Evolutionary conservation across 2,797 vertebrate species (phyloP).

Genomic region (Alca torda): DNA sequence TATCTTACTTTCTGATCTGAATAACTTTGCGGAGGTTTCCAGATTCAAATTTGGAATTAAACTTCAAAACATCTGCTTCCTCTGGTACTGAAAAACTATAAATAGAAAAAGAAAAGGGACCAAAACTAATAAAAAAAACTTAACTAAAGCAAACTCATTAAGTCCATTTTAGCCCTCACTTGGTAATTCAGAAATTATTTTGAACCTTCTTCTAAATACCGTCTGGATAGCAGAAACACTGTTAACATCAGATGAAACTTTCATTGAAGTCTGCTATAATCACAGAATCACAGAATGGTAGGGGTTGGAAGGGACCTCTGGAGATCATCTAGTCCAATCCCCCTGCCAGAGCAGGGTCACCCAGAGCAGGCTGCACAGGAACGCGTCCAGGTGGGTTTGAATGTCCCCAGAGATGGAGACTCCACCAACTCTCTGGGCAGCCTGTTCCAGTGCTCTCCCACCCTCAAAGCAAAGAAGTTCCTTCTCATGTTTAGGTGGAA

Average conservation of each 20-base stretch:
- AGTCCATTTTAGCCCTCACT: background rate
- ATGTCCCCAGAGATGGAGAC: too few species aligned
- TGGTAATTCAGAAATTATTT: background rate
- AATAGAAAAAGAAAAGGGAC: slow-evolving; percentile 36
- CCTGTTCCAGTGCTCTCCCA: too few species aligned
- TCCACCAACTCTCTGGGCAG: too few species aligned
- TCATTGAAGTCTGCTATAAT: background rate
- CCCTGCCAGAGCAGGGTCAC: too few species aligned
- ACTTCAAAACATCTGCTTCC: slow-evolving; percentile 89
- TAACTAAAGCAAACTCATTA: background rate
- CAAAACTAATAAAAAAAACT: background rate
- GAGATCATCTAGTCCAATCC: too few species aligned
- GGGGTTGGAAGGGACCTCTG: too few species aligned
- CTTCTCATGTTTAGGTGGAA: too few species aligned
- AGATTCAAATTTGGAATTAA: slow-evolving; percentile 98
- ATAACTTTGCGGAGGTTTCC: slow-evolving; percentile 96
- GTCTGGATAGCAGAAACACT: background rate
- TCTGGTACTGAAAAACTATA: slow-evolving; percentile 84
- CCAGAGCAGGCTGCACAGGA: too few species aligned
- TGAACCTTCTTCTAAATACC: background rate
- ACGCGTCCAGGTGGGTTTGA: too few species aligned
- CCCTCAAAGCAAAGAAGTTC: too few species aligned
- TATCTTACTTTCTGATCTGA: slow-evolving; percentile 94
- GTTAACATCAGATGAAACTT: background rate
- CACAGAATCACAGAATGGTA: too few species aligned